phyloP scores from a whole-genome alignment of 1,140 invertebrate genomes.

The Atta texana region DNA sequence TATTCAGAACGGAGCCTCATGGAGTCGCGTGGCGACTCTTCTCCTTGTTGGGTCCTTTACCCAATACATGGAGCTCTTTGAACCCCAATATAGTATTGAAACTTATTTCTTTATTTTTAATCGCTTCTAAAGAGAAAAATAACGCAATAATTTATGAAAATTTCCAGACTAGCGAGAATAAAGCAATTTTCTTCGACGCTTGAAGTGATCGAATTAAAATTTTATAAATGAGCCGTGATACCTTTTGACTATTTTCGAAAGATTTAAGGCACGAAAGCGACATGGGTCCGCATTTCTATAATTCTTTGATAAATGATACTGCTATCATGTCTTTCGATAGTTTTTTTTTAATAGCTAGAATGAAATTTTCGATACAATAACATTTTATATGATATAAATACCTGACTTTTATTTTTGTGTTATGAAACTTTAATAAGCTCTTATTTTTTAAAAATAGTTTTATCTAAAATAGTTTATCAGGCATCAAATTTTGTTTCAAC shows the following conservation, averaged over 20 bases:
- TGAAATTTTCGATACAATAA: background rate
- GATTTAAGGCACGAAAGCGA: slow-evolving; percentile 40
- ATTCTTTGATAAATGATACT: background rate
- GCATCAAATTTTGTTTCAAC: background rate
- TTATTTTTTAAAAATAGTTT: background rate
- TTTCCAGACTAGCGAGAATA: slow-evolving; percentile 7
- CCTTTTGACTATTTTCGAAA: slow-evolving; percentile 50
- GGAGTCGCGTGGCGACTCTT: slow-evolving; percentile 67
- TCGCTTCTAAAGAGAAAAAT: slow-evolving; percentile 40
- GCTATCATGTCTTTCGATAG: slow-evolving; percentile 19
- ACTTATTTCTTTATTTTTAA: slow-evolving; percentile 46
- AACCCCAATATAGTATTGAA: background rate
- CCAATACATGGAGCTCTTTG: background rate
- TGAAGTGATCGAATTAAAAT: slow-evolving; percentile 64
- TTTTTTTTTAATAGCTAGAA: background rate
- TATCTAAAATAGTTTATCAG: background rate
- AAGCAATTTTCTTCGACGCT: slow-evolving; percentile 37
- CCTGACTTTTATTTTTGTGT: background rate
- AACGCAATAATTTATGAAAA: slow-evolving; percentile 67
- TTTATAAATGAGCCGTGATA: slow-evolving; percentile 68
- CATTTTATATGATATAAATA: background rate
- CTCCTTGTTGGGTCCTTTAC: background rate
- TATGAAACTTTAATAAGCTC: background rate
- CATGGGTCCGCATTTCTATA: slow-evolving; percentile 36
- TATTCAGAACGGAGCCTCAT: slow-evolving; percentile 21